phyloP scores from a whole-genome alignment of 1,140 invertebrate species.

The Diorhabda sublineata region DNA sequence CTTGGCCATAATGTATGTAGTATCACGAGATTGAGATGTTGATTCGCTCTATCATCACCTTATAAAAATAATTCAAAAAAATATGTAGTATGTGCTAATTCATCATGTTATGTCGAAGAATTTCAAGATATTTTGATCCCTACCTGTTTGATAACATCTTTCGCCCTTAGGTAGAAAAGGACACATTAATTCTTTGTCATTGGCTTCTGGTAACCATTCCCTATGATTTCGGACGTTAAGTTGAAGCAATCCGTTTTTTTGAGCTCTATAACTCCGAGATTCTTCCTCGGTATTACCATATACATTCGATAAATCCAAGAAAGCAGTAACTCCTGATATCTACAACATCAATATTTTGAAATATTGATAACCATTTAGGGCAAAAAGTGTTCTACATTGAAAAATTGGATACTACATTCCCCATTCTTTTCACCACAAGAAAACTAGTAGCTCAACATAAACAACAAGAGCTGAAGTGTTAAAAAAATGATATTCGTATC shows the following conservation, averaged over 20 bases:
- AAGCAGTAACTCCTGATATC: background rate
- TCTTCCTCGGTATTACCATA: conserved; percentile 7
- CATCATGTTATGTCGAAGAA: too few relatives aligned
- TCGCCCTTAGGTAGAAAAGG: conserved; percentile 54
- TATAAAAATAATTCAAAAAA: conserved; percentile 15
- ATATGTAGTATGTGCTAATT: too few relatives aligned
- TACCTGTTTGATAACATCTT: conserved; percentile 66
- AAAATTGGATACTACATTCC: too few relatives aligned
- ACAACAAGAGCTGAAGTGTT: too few relatives aligned
- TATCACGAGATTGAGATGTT: conserved; percentile 74
- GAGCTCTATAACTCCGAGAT: background rate
- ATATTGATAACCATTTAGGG: too few relatives aligned
- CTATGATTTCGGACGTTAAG: background rate
- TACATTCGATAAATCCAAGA: background rate
- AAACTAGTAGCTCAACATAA: too few relatives aligned
- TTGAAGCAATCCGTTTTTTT: background rate
- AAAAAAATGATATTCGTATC: too few relatives aligned
- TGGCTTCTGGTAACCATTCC: conserved; percentile 53
- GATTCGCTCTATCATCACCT: conserved; percentile 85
- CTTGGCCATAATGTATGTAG: conserved; percentile 80
- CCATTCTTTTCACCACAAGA: too few relatives aligned
- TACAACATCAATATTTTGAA: conserved; percentile 37
- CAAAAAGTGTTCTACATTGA: too few relatives aligned
- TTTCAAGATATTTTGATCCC: conserved; percentile 14
- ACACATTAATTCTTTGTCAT: conserved; percentile 61